Conservation (phyloP, 2,113 vertebrate genomes). For the Thamnaconus septentrionalis region DNA sequence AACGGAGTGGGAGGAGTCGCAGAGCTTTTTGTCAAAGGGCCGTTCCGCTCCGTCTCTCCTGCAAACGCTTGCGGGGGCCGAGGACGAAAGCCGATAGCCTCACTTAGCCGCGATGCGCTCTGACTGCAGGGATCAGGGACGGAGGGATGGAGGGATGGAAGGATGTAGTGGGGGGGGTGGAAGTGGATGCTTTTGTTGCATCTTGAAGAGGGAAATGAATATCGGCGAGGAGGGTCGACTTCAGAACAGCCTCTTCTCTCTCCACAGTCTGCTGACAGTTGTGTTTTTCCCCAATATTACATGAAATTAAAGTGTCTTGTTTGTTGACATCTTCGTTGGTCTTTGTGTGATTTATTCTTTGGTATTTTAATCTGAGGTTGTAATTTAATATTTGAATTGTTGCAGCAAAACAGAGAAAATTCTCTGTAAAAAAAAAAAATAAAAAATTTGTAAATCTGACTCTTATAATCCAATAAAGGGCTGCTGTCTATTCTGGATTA, state of each 20-base stretch:
- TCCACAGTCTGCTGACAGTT: too few relatives aligned
- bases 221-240: background rate
- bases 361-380: too few relatives aligned
- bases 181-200: background rate
- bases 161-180: background rate
- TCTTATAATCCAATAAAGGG: too few relatives aligned
- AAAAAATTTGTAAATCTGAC: background rate
- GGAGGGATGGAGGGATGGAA: slow-evolving; percentile 18
- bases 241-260: background rate
- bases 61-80: slow-evolving; percentile 45
- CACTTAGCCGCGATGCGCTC: slow-evolving; percentile 62
- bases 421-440: background rate
- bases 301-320: background rate
- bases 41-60: slow-evolving; percentile 68
- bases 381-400: background rate
- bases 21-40: slow-evolving; percentile 56
- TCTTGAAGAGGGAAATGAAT: slow-evolving; percentile 8
- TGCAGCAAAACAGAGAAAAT: background rate
- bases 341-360: too few relatives aligned
- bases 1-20: slow-evolving; percentile 57
- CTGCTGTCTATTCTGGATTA: background rate
- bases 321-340: background rate
- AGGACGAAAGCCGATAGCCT: slow-evolving; percentile 62
- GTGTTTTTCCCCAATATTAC: background rate
- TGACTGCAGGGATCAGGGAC: slow-evolving; percentile 43